Evolutionary conservation across 2,113 vertebrate genomes (phyloP), one percentile per base, ranked within the genome.

Genomic region (Heliornis fulica): DNA sequence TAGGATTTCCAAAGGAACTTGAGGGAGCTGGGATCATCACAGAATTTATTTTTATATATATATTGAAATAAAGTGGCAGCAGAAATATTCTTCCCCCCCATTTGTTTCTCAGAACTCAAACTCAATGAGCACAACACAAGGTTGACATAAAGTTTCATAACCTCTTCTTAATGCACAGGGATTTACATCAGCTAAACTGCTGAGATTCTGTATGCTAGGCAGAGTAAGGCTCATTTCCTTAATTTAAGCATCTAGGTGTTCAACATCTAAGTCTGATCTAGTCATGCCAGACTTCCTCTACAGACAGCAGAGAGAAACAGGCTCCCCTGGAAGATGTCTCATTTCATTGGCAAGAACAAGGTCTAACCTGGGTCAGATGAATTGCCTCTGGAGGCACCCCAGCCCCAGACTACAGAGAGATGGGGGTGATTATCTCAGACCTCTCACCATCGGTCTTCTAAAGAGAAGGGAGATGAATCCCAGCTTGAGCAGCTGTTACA

Each of bases 371-470:
- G 91, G 83, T 41, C 86, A 88, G 63, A 85, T n/a, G 72, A 75
- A 78, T 88, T 87, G 64, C 64, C 83, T 50, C 2, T 17, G 61
- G 86, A 74, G 86, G 13, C 87, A 66, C 80, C 60, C 68, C 40
- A 45, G 83, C 54, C 64, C 81, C 86, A 90, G 56, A 46, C 80
- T 89, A 84, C 25, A 70, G 80, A 92, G 86, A 94, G 89, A 64
- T 60, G 41, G 86, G 86, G 83, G 96, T 93, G 95, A 94, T 96
- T 96, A 91, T 96, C 76, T 59, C 82, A 48, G 45, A 75, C 79
- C 88, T 95, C 90, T 86, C 82, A 25, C 83, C 86, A 91, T 76
- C 87, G 29, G 46, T 7, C 51, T 90, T 93, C 89, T 92, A n/a
- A 87, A 66, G 68, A 48, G 94, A 46, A 63, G 21, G 86, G 76